Evolutionary conservation across 1,140 invertebrate species (phyloP).

Genomic region (Heterodera carotae): DNA sequence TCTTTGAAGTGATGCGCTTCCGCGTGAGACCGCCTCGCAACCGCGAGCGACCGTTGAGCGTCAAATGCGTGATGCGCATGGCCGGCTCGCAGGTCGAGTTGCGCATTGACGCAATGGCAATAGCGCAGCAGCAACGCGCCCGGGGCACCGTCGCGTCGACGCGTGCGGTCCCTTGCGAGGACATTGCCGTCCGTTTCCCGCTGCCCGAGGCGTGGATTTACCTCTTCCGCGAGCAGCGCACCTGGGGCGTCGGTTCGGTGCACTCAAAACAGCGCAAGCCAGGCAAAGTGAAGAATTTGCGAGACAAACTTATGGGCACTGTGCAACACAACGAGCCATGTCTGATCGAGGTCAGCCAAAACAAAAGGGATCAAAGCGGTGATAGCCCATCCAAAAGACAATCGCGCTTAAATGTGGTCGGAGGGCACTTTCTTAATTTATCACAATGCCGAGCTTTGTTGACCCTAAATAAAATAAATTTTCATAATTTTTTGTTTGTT

Average conservation of each 20-base stretch:
- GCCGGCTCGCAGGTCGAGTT: conserved; percentile 78
- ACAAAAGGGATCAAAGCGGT: not conserved
- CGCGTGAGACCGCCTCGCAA: conserved; percentile 91
- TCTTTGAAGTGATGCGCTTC: conserved; percentile 94
- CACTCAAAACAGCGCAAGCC: conserved; percentile 86
- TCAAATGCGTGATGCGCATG: conserved; percentile 74
- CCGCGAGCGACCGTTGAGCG: conserved; percentile 90
- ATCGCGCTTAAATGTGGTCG: too few relatives aligned
- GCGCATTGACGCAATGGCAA: conserved; percentile 87
- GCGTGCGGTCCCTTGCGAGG: conserved; percentile 88
- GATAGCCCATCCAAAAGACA: too few relatives aligned
- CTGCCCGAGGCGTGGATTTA: conserved; percentile 99
- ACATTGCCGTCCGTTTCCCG: conserved; percentile 92
- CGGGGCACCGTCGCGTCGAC: conserved; percentile 77
- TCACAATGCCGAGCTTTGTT: too few relatives aligned
- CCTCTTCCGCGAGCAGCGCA: conserved; percentile 94
- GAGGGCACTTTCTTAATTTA: too few relatives aligned
- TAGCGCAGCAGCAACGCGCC: conserved; percentile 77
- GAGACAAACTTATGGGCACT: conserved; percentile 87
- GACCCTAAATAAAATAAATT: not conserved
- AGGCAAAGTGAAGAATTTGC: conserved; percentile 79
- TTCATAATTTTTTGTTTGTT: not conserved
- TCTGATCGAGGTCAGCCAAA: conserved; percentile 82
- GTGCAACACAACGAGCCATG: conserved; percentile 84
- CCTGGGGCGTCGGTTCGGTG: conserved; percentile 97